Percentiles rank a stretch among this genome's conserved stretches.
Conservation (phyloP, 2,797 vertebrate genomes). For the Bovichtus diacanthus region DNA sequence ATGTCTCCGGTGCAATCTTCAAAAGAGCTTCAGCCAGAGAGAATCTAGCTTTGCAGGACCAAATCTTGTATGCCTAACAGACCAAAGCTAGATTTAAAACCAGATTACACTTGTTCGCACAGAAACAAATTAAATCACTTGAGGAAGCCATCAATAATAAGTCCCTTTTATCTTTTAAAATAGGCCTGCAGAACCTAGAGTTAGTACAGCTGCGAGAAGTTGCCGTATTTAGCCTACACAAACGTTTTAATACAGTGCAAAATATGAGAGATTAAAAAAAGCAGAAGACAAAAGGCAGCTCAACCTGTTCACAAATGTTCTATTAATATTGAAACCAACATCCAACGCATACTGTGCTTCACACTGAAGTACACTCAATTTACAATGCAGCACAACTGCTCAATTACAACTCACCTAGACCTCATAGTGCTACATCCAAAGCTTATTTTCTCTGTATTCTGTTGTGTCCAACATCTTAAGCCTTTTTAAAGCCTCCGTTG, state of each 20-base stretch:
- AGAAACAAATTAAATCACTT: background rate
- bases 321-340: conserved; percentile 1
- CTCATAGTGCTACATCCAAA: conserved; percentile 42
- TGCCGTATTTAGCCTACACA: background rate
- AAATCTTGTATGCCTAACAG: background rate
- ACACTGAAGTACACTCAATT: conserved; percentile 15
- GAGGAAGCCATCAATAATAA: conserved; percentile 10
- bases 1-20: background rate
- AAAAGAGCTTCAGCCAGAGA: background rate
- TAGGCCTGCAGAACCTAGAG: background rate
- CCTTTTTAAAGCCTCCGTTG: conserved; percentile 60
- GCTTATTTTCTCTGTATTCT: conserved; percentile 58
- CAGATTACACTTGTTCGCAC: background rate
- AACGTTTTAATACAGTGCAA: background rate
- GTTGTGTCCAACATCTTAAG: conserved; percentile 67
- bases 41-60: background rate
- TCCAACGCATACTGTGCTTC: background rate
- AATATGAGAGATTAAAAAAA: background rate
- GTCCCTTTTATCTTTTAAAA: background rate
- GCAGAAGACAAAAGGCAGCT: background rate
- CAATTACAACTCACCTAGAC: conserved; percentile 60
- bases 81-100: background rate
- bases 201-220: background rate
- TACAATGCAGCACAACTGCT: conserved; percentile 34
- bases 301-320: background rate